A percentile compares a stretch with the other conserved stretches of the same genome.
phyloP scores from a whole-genome alignment of 1,140 invertebrate species.

The Calycopis cecrops region DNA sequence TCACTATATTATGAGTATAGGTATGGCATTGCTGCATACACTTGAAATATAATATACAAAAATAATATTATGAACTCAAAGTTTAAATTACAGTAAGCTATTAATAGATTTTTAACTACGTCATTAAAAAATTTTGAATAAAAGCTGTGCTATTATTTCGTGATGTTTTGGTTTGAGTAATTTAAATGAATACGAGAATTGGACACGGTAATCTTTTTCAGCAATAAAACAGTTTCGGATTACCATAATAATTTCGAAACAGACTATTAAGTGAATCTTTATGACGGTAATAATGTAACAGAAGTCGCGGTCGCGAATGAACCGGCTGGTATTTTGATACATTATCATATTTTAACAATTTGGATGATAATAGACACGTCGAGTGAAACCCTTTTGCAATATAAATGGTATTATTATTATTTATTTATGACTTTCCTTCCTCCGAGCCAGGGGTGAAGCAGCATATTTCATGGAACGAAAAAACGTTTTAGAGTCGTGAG shows the following conservation, averaged over 20 bases:
- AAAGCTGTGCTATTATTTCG: slow-evolving; percentile 3
- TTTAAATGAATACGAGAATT: slow-evolving; percentile 45
- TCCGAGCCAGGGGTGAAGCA: slow-evolving; percentile 54
- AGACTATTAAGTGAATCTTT: slow-evolving; percentile 73
- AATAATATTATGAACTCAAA: too few species aligned
- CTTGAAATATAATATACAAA: too few species aligned
- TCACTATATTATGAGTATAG: too few species aligned
- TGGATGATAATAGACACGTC: slow-evolving; percentile 73
- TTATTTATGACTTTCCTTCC: slow-evolving; percentile 73
- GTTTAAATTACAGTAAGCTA: too few species aligned
- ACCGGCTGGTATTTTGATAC: slow-evolving; percentile 69
- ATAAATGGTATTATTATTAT: slow-evolving; percentile 74
- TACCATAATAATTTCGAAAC: slow-evolving; percentile 68
- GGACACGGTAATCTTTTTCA: slow-evolving; percentile 46
- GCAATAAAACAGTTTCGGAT: slow-evolving; percentile 60
- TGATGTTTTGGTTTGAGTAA: slow-evolving; percentile 32
- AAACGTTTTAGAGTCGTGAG: slow-evolving; percentile 68
- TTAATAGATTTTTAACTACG: slow-evolving; percentile 6
- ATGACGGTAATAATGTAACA: slow-evolving; percentile 69
- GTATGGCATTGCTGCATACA: too few species aligned
- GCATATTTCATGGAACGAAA: slow-evolving; percentile 72
- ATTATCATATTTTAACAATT: slow-evolving; percentile 75
- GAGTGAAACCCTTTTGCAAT: slow-evolving; percentile 71
- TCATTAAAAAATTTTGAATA: background rate
- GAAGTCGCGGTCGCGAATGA: slow-evolving; percentile 63